A percentile compares a stretch with the other conserved stretches of the same genome.
Evolutionary conservation across 2,797 vertebrate species (phyloP).

Genomic region (Mallotus villosus): DNA sequence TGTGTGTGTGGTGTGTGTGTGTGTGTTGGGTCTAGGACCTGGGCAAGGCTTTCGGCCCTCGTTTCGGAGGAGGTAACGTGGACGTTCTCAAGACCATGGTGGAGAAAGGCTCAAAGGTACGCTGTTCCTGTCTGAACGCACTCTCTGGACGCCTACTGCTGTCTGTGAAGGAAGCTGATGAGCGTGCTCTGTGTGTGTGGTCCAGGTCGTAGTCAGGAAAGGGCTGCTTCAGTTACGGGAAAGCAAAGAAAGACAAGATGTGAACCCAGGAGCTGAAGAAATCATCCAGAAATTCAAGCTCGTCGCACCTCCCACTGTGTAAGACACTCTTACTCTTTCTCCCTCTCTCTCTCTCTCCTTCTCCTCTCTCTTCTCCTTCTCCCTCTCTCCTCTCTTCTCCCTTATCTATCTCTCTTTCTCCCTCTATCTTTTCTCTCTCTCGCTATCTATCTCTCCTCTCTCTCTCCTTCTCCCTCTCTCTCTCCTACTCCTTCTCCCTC

Average conservation of each 20-base stretch:
- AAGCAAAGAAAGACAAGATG: conserved; percentile 73
- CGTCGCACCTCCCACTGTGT: conserved; percentile 76
- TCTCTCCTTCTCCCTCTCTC: neutral
- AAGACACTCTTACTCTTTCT: conserved; percentile 45
- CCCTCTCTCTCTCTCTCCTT: neutral
- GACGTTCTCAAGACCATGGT: conserved; percentile 81
- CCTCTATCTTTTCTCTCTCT: neutral
- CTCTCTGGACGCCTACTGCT: neutral
- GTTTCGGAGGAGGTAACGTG: conserved; percentile 77
- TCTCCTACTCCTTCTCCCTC: neutral
- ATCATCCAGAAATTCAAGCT: conserved; percentile 76
- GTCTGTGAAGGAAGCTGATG: no score
- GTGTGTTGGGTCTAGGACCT: conserved; percentile 59
- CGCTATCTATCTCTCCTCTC: neutral
- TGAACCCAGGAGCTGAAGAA: conserved; percentile 78
- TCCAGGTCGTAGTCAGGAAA: conserved; percentile 83
- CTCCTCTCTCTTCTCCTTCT: neutral
- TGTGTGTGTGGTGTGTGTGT: neutral
- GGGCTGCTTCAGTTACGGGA: conserved; percentile 81
- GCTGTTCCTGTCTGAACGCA: neutral
- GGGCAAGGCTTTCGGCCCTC: conserved; percentile 79
- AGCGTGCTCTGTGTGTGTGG: neutral
- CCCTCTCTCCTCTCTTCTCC: neutral
- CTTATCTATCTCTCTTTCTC: neutral
- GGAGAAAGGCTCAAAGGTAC: conserved; percentile 81